Evolutionary conservation across 2,113 vertebrate species (phyloP).

Genomic region (Zosterops borbonicus): DNA sequence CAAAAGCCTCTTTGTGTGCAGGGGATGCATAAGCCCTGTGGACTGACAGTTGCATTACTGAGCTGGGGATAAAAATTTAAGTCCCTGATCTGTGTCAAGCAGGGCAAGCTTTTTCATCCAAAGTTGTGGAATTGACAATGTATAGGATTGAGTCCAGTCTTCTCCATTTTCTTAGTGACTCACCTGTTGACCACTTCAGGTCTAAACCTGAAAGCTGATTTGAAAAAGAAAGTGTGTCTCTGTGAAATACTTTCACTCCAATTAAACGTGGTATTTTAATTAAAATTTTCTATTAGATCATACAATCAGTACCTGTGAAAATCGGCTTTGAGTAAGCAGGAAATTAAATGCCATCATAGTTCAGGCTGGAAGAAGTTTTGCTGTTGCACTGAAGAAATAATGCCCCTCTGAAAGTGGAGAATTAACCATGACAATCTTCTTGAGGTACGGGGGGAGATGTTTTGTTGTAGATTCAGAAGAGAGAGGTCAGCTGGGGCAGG

Average conservation of each 20-base stretch:
- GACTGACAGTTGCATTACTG: not conserved
- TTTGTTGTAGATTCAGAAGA: constrained; percentile 5
- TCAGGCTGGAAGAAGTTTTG: not conserved
- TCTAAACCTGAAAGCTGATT: not conserved
- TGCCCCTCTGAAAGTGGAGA: not conserved
- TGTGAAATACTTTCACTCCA: not conserved
- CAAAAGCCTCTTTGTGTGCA: not conserved
- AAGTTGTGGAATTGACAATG: not conserved
- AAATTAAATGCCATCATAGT: not conserved
- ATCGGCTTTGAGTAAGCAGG: not conserved
- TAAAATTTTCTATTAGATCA: not conserved
- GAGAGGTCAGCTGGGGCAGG: not conserved
- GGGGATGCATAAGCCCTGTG: not conserved
- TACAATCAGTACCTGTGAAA: not conserved
- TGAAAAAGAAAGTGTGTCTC: not conserved
- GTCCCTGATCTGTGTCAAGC: not conserved
- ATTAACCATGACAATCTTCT: not conserved
- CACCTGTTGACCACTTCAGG: not conserved
- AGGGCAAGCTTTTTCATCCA: not conserved
- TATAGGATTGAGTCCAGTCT: not conserved
- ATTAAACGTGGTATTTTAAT: not conserved
- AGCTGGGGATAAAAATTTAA: not conserved
- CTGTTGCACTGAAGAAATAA: not conserved
- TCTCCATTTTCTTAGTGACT: not conserved
- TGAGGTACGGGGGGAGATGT: not conserved